Percentiles rank a stretch among this genome's conserved stretches.
These are phyloP conservation scores for Paracanthobrama guichenoti DNA, from an alignment of 2,113 vertebrate species.

Conservation along the genomic window DNA sequence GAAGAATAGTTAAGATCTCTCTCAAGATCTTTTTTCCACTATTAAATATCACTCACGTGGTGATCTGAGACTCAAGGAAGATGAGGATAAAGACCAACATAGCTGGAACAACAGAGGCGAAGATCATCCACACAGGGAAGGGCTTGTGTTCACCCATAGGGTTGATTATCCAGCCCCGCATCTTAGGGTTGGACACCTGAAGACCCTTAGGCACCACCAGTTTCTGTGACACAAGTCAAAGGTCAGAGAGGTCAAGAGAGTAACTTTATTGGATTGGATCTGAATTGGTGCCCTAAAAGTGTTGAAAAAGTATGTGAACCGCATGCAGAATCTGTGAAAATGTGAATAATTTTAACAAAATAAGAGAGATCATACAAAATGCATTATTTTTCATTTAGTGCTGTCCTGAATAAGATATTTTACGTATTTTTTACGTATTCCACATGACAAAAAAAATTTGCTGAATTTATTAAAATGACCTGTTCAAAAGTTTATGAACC, in stretches of 20 bases:
- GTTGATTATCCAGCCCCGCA: conserved; percentile 87
- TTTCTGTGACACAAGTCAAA: conserved; percentile 79
- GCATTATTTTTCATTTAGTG: too few species aligned
- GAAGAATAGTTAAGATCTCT: too few species aligned
- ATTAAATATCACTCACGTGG: conserved; percentile 82
- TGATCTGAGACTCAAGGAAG: conserved; percentile 97
- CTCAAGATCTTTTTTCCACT: background rate
- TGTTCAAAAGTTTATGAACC: too few species aligned
- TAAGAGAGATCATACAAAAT: too few species aligned
- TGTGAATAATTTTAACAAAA: too few species aligned
- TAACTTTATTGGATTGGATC: background rate
- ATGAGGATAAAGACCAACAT: conserved; percentile 96
- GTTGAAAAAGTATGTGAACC: too few species aligned
- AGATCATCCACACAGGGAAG: conserved; percentile 92
- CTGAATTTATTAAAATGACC: too few species aligned
- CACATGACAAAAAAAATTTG: too few species aligned
- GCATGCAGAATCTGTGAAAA: too few species aligned
- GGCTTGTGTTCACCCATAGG: conserved; percentile 71
- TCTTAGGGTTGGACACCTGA: conserved; percentile 73
- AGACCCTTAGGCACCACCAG: conserved; percentile 86
- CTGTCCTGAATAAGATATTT: too few species aligned
- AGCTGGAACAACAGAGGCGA: conserved; percentile 83
- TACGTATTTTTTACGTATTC: too few species aligned
- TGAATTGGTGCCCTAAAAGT: conserved; percentile 17
- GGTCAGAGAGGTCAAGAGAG: background rate